Base-by-base conservation (phyloP, 2,113 vertebrate species). In the Corythoichthys haematopterus region DNA sequence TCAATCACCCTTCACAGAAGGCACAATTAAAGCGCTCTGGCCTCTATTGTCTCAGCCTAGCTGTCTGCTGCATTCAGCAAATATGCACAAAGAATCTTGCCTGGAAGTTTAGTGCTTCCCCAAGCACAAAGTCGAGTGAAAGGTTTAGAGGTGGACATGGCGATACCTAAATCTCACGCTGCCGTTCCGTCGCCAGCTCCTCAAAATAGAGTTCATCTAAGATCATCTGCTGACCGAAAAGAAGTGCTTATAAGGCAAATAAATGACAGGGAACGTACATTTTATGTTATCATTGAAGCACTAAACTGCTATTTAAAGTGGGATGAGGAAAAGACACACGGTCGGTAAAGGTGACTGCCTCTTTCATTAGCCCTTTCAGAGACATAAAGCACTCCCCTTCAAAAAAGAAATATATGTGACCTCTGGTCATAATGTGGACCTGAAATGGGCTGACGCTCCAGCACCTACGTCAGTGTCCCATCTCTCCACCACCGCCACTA, bases 41-140 rank as follows among this genome's bases (percentile, higher is more conserved):
- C 8, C 71, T 66, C 38, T 58, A 74, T 71, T 65, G 15, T 61
- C 69, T 65, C 72, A 76, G 68, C 50, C 64, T 52, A 68, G 38
- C 64, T 60, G 80, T 77, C 62, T 79, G 81, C 78, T 81, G 74
- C 69, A 78, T 81, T 80, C 81, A 84, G 82, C 80, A 85, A 83
- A 80, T 80, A 80, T 86, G 72, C 68, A 72, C 74, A 84, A 77
- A 75, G 69, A 78, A 47, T 71, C 72, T 69, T 51, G 38, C 60
- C 61, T 64, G 47, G 28, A 78, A 57, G 55, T 79, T 84, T 77
- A 82, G 66, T 75, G 80, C 74, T 74, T 72, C 75, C 65, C 67
- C 72, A 72, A 75, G 78, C 76, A 78, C 71, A 76, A 74, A 77
- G 71, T 70, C 47, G 56, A 64, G 55, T 61, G 65, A 71, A 57